These are phyloP conservation scores for Polietes domitor DNA, from an alignment of 2,888 invertebrate species.

Conservation along the genomic window DNA sequence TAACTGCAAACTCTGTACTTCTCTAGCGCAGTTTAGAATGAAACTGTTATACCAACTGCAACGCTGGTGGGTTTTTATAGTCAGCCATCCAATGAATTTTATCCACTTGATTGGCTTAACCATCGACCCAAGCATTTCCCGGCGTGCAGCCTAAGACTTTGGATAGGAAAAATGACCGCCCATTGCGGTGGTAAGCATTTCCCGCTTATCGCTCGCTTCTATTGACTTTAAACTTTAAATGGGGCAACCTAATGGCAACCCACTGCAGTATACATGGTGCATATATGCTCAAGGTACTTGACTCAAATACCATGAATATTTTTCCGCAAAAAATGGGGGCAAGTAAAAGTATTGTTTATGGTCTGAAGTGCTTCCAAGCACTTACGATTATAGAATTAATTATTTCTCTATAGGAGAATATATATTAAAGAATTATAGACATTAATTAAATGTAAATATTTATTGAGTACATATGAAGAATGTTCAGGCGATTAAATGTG, in stretches of 20 bases:
- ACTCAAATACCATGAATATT: conserved; percentile 51
- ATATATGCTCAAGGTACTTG: conserved; percentile 51
- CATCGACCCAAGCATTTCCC: conserved; percentile 20
- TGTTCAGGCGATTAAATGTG: neutral
- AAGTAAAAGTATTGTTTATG: conserved; percentile 18
- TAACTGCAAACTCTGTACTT: neutral
- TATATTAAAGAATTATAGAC: neutral
- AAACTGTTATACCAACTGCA: conserved; percentile 45
- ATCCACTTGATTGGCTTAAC: neutral
- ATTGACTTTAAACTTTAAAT: conserved; percentile 65
- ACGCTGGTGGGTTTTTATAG: conserved; percentile 51
- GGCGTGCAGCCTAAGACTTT: neutral
- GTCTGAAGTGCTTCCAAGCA: neutral
- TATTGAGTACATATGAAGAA: neutral
- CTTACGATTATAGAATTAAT: neutral
- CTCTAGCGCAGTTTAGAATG: neutral
- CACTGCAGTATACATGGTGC: conserved; percentile 14
- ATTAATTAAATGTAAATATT: neutral
- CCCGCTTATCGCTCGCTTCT: conserved; percentile 48
- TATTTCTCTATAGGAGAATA: neutral
- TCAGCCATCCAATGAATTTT: neutral
- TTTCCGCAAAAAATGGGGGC: conserved; percentile 43
- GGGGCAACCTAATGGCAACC: conserved; percentile 2
- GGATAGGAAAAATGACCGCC: conserved; percentile 53
- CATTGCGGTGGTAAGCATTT: conserved; percentile 47